These are phyloP conservation scores for Clupea harengus DNA, from an alignment of 2,113 vertebrate species.

Conservation along the genomic window DNA sequence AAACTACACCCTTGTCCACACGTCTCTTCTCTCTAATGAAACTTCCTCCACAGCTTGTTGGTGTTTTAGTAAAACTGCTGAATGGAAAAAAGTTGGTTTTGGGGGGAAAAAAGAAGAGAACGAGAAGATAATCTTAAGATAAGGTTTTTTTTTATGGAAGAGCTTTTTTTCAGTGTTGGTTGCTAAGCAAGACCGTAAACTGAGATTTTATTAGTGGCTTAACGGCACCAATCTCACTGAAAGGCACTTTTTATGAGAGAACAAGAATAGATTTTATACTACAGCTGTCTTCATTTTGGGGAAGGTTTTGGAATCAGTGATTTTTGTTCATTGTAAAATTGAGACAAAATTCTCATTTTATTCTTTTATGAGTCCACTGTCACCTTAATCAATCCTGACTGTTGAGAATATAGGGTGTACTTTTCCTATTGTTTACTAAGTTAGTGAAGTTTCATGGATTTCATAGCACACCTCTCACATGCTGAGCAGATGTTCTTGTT, in stretches of 20 bases:
- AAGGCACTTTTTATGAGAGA: conserved; percentile 52
- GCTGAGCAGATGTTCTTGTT: conserved; percentile 33
- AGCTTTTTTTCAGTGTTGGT: conserved; percentile 37
- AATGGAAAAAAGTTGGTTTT: background rate
- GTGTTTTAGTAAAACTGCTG: conserved; percentile 6
- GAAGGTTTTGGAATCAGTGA: background rate
- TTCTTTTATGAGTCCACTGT: background rate
- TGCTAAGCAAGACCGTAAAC: conserved; percentile 61
- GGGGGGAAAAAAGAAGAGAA: background rate
- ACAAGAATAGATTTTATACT: conserved; percentile 59
- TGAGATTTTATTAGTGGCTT: conserved; percentile 60
- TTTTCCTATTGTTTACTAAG: background rate
- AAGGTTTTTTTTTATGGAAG: conserved; percentile 27
- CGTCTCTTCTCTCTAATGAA: conserved; percentile 27
- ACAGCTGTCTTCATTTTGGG: conserved; percentile 36
- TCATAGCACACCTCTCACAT: conserved; percentile 33
- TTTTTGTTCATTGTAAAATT: background rate
- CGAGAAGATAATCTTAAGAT: conserved; percentile 28
- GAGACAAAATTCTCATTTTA: background rate
- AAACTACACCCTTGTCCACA: conserved; percentile 69
- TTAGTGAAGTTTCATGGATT: conserved; percentile 11
- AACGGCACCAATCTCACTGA: conserved; percentile 49
- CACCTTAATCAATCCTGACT: background rate
- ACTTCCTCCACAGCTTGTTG: conserved; percentile 49
- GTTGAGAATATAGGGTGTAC: background rate